A percentile compares a stretch with the other conserved stretches of the same genome.
Conservation (phyloP, 1,140 invertebrate genomes). For the Bombus pyrosoma region DNA sequence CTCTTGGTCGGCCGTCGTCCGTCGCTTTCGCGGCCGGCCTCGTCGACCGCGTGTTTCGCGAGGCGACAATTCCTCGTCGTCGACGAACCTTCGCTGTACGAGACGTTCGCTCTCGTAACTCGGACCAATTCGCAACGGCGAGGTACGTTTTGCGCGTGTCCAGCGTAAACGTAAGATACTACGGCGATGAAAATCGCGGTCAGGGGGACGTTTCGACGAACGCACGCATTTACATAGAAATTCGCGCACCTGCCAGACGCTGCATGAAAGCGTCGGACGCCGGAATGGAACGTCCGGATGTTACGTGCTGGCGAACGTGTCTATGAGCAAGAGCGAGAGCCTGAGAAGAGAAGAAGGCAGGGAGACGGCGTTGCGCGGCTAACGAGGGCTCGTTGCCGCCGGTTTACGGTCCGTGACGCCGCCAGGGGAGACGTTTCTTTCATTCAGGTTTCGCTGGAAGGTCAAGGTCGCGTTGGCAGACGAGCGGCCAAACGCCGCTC, state of each 20-base stretch:
- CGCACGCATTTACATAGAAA: too few species aligned
- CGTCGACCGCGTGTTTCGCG: too few species aligned
- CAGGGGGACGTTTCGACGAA: too few species aligned
- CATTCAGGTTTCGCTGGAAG: slow-evolving; percentile 22
- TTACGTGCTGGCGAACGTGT: too few species aligned
- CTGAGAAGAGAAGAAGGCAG: neutral
- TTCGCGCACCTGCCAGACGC: too few species aligned
- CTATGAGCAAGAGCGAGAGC: too few species aligned
- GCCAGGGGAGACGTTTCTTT: slow-evolving; percentile 5
- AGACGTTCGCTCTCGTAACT: too few species aligned
- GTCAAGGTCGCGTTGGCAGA: slow-evolving; percentile 41
- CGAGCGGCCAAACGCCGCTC: neutral
- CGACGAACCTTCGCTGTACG: neutral
- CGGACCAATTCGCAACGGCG: too few species aligned
- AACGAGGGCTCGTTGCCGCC: neutral
- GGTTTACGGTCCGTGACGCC: slow-evolving; percentile 10
- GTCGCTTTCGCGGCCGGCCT: neutral
- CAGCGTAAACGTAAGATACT: fast-evolving
- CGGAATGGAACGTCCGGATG: too few species aligned
- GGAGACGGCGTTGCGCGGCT: neutral
- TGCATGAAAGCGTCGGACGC: too few species aligned
- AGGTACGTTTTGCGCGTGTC: fast-evolving
- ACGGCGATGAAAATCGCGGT: fast-evolving
- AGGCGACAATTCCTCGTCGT: neutral
- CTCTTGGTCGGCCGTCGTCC: neutral